Percentiles rank a stretch among this genome's conserved stretches.
These are phyloP conservation scores for Bothrops jararaca DNA, from an alignment of 2,113 vertebrate species.

Conservation along the genomic window DNA sequence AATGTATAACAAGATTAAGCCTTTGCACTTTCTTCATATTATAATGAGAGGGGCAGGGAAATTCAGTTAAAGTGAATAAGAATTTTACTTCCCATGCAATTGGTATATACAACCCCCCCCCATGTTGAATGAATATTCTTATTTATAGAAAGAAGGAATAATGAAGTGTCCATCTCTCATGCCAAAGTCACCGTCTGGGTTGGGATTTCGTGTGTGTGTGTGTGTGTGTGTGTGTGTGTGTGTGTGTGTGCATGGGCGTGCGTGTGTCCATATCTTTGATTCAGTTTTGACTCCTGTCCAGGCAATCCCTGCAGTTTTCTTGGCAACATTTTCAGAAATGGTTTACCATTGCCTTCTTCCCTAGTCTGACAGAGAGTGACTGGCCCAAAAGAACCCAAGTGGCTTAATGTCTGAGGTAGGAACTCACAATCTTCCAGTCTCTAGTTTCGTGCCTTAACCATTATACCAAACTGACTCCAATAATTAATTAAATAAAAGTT, in stretches of 20 bases:
- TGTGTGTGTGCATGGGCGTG: accelerated
- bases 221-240: accelerated
- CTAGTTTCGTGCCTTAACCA: background rate
- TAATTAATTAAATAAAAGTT: background rate
- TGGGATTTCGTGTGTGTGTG: background rate
- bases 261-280: background rate
- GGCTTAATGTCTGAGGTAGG: background rate
- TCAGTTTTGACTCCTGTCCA: background rate
- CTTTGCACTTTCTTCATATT: background rate
- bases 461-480: background rate
- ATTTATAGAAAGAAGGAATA: background rate
- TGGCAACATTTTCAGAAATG: background rate
- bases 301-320: background rate
- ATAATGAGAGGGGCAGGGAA: background rate
- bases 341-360: background rate
- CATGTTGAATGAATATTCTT: background rate
- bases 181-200: background rate
- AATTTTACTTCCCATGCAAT: background rate
- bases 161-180: background rate
- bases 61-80: background rate
- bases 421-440: background rate
- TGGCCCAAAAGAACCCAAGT: background rate
- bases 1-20: background rate
- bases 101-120: background rate
- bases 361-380: background rate